phyloP scores from a whole-genome alignment of 2,797 vertebrate species.

The Acrocephalus scirpaceus region DNA sequence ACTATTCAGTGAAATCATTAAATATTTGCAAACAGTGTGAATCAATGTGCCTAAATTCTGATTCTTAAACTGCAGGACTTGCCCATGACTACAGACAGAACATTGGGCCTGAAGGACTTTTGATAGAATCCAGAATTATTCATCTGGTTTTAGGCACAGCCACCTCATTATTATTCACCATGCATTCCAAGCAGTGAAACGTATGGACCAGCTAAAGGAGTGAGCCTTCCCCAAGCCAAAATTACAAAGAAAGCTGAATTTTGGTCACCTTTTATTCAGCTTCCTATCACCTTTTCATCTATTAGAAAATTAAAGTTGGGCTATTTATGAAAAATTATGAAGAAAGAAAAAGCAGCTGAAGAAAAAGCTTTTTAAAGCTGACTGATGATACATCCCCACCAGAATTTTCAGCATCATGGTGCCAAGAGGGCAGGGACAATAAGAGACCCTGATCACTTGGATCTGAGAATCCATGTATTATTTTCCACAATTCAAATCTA shows the following conservation, averaged over 20 bases:
- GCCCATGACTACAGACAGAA: too few relatives aligned
- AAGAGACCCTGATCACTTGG: not conserved
- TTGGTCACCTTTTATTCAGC: not conserved
- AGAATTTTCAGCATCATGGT: not conserved
- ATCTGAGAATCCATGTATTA: not conserved
- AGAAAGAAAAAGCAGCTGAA: not conserved
- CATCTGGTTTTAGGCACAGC: not conserved
- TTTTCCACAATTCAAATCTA: not conserved
- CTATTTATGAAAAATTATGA: not conserved
- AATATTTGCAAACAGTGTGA: not conserved
- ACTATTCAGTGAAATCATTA: not conserved
- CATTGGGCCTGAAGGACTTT: not conserved
- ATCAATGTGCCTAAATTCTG: not conserved
- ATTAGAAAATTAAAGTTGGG: not conserved
- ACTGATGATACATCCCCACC: not conserved
- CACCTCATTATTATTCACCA: not conserved
- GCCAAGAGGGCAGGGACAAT: not conserved
- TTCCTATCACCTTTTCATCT: not conserved
- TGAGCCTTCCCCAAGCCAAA: not conserved
- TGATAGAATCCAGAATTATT: not conserved
- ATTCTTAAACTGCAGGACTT: not conserved
- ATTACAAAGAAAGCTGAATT: not conserved
- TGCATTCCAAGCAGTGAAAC: not conserved
- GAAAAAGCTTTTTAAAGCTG: not conserved
- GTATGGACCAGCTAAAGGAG: accelerated